Evolutionary conservation across 2,113 vertebrate genomes (phyloP).

Genomic region (Xenotilapia longispinis): DNA sequence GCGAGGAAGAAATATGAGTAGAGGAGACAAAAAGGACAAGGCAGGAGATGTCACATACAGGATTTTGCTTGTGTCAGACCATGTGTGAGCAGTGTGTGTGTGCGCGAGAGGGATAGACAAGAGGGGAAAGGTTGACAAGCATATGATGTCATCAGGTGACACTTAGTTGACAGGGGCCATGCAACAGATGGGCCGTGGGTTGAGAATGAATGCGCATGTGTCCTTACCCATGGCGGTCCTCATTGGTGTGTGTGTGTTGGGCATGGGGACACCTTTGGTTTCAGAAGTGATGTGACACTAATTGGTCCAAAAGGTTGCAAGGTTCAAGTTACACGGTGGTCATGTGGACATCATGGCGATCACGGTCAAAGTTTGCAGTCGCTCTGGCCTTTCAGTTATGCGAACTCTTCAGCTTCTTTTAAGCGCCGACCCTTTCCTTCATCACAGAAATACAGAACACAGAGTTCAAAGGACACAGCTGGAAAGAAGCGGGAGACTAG

Average conservation of each 20-base stretch:
- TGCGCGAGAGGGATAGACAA: background rate
- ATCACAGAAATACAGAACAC: background rate
- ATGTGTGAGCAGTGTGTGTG: background rate
- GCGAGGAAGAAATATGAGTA: background rate
- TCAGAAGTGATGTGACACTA: conserved; percentile 57
- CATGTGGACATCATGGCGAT: background rate
- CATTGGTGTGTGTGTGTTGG: background rate
- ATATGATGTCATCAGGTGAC: conserved; percentile 58
- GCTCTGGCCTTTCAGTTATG: background rate
- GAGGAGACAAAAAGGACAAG: conserved; percentile 29
- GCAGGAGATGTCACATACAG: conserved; percentile 17
- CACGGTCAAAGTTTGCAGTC: background rate
- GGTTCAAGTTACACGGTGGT: conserved; percentile 38
- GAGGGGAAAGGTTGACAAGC: conserved; percentile 58
- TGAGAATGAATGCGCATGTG: background rate
- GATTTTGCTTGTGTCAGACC: conserved; percentile 12
- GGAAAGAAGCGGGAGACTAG: background rate
- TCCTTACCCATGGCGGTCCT: background rate
- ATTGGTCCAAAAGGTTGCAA: conserved; percentile 46
- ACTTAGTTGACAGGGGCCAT: conserved; percentile 54
- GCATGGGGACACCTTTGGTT: conserved; percentile 53
- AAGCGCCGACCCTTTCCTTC: background rate
- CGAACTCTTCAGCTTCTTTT: background rate
- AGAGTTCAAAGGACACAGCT: conserved; percentile 2
- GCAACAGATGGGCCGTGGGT: conserved; percentile 49